Evolutionary conservation across 2,797 vertebrate genomes (phyloP), one percentile per base, ranked within the genome.

Genomic region (Gallinago solitaria): DNA sequence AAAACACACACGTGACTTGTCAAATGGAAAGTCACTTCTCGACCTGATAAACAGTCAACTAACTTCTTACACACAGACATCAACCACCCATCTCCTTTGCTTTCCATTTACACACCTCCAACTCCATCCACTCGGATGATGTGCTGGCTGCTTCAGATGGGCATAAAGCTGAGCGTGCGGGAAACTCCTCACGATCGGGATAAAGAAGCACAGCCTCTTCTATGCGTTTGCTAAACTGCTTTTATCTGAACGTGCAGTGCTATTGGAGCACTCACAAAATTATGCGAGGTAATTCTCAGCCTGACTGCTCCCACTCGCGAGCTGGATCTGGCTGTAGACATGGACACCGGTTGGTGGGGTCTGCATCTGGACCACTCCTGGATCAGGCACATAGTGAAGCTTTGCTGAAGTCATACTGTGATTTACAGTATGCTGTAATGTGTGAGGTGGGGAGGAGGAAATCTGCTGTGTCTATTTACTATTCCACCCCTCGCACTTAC

Each of bases 241-340:
- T 73, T 83, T 37, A 64, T 50, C 30, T 39, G 79, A 69, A 60
- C 3, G 12, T 9, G 28, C 54, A 45, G 47, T 2, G n/a, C 54
- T 86, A 21, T 48, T 70, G 19, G 81, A 88, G 67, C 28, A 50
- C 41, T 45, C 73, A 56, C 12, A 71, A 65, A 84, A 89, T 74
- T 35, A 41, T 11, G 45, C 27, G 57, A 6, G 51, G 39, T 32
- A 60, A 37, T 87, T 89, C 83, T 87, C 69, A 53, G 30, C 16
- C 9, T 0, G 7, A 47, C 0, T 4, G 57, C 37, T 90, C 33
- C 61, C 17, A 5, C 53, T 78, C 2, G 2, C 68, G 48, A 0
- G 0, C 24, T 56, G 56, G 39, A 75, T 78, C 48, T 89, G 61
- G 43, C 75, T 25, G 27, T 18, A 43, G 85, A 30, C 2, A 0